Conservation (phyloP, 2,113 vertebrate species). For the Cynopterus brachyotis region DNA sequence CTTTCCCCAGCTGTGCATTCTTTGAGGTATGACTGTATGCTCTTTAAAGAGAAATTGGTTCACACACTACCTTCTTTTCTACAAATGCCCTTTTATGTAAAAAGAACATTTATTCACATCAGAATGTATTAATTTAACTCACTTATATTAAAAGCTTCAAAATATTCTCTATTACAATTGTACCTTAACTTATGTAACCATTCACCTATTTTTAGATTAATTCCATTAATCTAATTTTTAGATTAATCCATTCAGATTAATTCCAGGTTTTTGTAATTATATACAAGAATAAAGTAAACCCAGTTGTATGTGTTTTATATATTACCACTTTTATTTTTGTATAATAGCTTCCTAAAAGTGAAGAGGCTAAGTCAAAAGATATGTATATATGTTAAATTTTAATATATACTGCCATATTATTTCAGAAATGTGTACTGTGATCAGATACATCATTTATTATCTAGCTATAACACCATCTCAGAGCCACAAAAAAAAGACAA, state of each 20-base stretch:
- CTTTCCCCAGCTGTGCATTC: not conserved
- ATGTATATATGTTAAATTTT: not conserved
- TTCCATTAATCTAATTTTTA: too few relatives aligned
- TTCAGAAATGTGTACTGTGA: conserved; percentile 1
- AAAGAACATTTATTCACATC: not conserved
- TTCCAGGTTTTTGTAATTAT: not conserved
- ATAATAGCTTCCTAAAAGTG: not conserved
- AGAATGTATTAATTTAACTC: not conserved
- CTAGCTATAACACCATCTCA: not conserved
- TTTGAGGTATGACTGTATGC: not conserved
- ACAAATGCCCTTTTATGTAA: not conserved
- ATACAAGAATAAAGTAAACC: not conserved
- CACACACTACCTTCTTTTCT: not conserved
- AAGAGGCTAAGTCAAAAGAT: not conserved
- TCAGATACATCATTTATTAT: not conserved
- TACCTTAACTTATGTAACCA: not conserved
- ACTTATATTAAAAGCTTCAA: not conserved
- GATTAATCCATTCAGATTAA: not conserved
- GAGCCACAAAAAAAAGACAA: not conserved
- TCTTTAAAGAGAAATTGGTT: not conserved
- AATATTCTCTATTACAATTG: not conserved
- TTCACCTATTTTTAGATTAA: not conserved
- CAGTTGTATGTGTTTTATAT: not conserved
- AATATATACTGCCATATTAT: not conserved
- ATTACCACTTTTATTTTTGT: not conserved